These are phyloP conservation scores for Lathronympha strigana DNA, from an alignment of 2,888 invertebrate genomes.

Conservation along the genomic window DNA sequence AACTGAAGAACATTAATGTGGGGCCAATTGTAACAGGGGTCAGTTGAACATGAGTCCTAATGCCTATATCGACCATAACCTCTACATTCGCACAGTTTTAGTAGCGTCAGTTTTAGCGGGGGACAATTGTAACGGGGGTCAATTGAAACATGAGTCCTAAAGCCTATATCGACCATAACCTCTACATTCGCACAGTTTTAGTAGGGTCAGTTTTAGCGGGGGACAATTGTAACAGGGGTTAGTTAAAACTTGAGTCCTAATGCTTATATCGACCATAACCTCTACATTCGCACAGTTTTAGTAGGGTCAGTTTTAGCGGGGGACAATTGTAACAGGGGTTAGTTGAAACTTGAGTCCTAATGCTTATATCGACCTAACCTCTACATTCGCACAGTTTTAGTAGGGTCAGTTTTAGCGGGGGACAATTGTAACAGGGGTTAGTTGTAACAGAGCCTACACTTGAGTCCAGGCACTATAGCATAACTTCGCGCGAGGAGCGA, in stretches of 20 bases:
- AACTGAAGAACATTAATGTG: neutral
- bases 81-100: too few species aligned
- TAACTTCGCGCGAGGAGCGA: too few species aligned
- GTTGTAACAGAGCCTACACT: conserved; percentile 87
- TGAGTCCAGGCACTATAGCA: conserved; percentile 92
- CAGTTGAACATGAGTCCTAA: too few species aligned
- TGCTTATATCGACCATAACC: neutral
- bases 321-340: neutral
- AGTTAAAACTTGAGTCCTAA: neutral
- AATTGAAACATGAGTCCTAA: too few species aligned
- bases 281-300: neutral
- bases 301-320: conserved; percentile 87
- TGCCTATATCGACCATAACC: too few species aligned
- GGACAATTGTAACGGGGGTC: neutral
- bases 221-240: neutral
- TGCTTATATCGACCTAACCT: neutral
- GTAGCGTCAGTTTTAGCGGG: too few species aligned
- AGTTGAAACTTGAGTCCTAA: neutral
- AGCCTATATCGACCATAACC: too few species aligned
- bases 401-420: conserved; percentile 87
- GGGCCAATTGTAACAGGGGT: neutral
- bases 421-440: neutral
- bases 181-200: too few species aligned
- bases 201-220: too few species aligned
- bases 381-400: neutral